Evolutionary conservation across 2,797 vertebrate genomes (phyloP).

Genomic region (Channa striata): DNA sequence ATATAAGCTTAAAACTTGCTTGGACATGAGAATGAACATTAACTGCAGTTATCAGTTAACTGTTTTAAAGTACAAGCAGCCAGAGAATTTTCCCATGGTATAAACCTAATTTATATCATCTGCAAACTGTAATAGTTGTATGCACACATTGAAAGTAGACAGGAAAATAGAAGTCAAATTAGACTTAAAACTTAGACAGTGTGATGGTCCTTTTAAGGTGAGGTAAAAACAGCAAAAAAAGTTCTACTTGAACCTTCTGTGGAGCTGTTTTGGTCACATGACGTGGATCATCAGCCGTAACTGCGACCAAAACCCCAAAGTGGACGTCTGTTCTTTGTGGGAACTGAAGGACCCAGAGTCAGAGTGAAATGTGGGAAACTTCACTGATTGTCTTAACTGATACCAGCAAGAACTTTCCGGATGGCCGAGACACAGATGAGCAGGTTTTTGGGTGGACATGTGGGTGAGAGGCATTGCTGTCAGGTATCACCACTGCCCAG

Average conservation of each 20-base stretch:
- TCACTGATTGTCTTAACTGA: constrained; percentile 35
- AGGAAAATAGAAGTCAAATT: neutral
- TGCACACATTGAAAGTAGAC: neutral
- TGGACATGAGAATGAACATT: neutral
- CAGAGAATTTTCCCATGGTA: no score
- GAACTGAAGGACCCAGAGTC: constrained; percentile 31
- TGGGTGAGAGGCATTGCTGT: neutral
- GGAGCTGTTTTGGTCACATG: constrained; percentile 15
- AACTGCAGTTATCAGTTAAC: neutral
- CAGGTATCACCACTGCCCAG: neutral
- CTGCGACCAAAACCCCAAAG: constrained; percentile 34
- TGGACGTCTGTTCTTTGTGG: neutral
- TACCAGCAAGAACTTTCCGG: constrained; percentile 46
- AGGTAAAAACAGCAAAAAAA: neutral
- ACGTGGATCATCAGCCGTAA: constrained; percentile 34
- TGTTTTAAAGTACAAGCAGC: no score
- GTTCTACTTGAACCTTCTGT: constrained; percentile 22
- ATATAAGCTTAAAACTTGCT: neutral
- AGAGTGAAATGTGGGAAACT: constrained; percentile 32
- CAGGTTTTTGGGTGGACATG: constrained; percentile 32
- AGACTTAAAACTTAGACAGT: neutral
- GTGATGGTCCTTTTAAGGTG: neutral
- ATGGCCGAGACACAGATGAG: constrained; percentile 12
- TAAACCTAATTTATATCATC: neutral
- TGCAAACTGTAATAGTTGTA: neutral